These are phyloP conservation scores for Neomorphus geoffroyi DNA, from an alignment of 2,797 vertebrate species.

Conservation along the genomic window DNA sequence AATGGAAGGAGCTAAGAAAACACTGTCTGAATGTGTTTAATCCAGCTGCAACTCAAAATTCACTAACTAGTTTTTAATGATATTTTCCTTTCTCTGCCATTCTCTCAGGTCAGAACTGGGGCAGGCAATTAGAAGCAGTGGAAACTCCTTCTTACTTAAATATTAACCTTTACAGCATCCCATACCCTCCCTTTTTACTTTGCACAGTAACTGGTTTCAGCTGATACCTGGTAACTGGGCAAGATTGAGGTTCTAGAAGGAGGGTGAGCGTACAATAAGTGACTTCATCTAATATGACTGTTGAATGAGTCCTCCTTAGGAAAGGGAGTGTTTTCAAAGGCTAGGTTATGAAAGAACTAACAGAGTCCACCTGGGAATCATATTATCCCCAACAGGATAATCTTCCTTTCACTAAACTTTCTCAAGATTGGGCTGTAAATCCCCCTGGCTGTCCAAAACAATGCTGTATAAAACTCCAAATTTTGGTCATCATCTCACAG, in stretches of 20 bases:
- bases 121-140: neutral
- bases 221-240: neutral
- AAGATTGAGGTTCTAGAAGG: neutral
- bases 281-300: neutral
- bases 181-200: neutral
- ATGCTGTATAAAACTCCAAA: neutral
- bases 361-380: neutral
- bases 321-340: neutral
- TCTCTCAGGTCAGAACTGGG: neutral
- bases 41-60: constrained; percentile 10
- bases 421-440: neutral
- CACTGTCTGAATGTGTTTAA: neutral
- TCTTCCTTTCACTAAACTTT: neutral
- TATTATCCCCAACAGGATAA: neutral
- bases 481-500: neutral
- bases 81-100: neutral
- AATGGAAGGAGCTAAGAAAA: constrained; percentile 9
- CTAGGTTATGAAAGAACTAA: neutral
- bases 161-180: neutral
- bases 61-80: neutral
- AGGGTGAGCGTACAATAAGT: neutral
- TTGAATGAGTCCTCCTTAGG: neutral
- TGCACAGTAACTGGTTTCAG: neutral
- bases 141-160: neutral
- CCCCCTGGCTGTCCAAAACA: neutral